These are phyloP conservation scores for Palaemon carinicauda DNA, from an alignment of 1,140 invertebrate genomes.

Conservation along the genomic window DNA sequence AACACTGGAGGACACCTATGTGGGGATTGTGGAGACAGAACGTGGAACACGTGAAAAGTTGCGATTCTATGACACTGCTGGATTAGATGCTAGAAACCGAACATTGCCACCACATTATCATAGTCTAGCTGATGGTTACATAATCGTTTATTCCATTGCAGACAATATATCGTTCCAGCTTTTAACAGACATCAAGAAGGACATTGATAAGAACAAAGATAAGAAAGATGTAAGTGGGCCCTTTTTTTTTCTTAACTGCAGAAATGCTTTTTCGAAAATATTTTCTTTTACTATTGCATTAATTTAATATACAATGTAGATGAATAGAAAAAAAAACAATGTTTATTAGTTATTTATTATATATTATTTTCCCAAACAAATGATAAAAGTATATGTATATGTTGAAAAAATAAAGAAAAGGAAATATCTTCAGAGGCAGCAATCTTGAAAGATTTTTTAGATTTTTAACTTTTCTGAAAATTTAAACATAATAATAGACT, in stretches of 20 bases:
- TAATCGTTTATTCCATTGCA: slow-evolving; percentile 88
- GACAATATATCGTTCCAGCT: slow-evolving; percentile 89
- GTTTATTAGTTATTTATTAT: too few species aligned
- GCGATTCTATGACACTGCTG: slow-evolving; percentile 92
- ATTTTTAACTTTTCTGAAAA: too few species aligned
- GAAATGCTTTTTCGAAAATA: too few species aligned
- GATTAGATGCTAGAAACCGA: slow-evolving; percentile 70
- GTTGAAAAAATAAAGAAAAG: too few species aligned
- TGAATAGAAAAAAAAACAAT: too few species aligned
- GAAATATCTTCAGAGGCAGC: too few species aligned
- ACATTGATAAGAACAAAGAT: slow-evolving; percentile 93
- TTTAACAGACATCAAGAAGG: slow-evolving; percentile 86
- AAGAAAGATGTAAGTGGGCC: slow-evolving; percentile 84
- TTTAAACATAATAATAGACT: too few species aligned
- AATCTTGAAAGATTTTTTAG: too few species aligned
- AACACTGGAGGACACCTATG: slow-evolving; percentile 96
- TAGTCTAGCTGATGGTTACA: slow-evolving; percentile 86
- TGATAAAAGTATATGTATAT: too few species aligned
- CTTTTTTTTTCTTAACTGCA: background rate
- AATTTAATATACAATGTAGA: too few species aligned
- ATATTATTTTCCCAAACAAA: too few species aligned
- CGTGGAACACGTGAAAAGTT: slow-evolving; percentile 87
- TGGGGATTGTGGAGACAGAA: slow-evolving; percentile 90
- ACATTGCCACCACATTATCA: slow-evolving; percentile 82
- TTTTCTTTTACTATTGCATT: too few species aligned